Percentiles rank a stretch among this genome's conserved stretches.
Evolutionary conservation across 2,888 invertebrate species (phyloP).

Genomic region (Cataglyphis cursor): DNA sequence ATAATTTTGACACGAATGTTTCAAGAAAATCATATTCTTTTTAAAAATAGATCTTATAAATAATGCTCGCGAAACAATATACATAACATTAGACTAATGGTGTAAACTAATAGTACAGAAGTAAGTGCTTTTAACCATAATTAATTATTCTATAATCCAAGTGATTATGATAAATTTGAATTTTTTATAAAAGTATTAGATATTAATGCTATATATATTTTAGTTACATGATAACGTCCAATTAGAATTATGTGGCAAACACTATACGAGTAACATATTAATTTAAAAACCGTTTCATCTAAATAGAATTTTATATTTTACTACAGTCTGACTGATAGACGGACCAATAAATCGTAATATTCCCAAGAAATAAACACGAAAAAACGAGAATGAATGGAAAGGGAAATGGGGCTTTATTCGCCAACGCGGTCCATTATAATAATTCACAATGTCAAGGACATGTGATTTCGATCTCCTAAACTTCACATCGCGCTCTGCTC

Average conservation of each 20-base stretch:
- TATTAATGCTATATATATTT: not conserved
- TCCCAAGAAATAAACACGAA: not conserved
- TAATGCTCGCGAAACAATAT: not conserved
- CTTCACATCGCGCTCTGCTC: not conserved
- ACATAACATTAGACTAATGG: not conserved
- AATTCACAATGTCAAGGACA: constrained; percentile 48
- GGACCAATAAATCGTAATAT: constrained; percentile 30
- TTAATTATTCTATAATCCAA: constrained; percentile 12
- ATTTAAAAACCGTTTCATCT: constrained; percentile 1
- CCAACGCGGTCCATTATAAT: constrained; percentile 22
- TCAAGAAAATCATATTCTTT: not conserved
- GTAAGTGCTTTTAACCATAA: not conserved
- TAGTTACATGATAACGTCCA: not conserved
- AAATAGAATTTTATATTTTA: not conserved
- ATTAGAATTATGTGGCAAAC: not conserved
- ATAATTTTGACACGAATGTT: not conserved
- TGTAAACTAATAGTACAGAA: not conserved
- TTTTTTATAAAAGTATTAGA: constrained; percentile 12
- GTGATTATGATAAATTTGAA: not conserved
- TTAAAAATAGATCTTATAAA: not conserved
- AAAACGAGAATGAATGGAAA: constrained; percentile 37
- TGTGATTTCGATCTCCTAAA: constrained; percentile 28
- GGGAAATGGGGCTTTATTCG: constrained; percentile 12
- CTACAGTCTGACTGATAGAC: not conserved
- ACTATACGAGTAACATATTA: not conserved